These are phyloP conservation scores for Schizopygopsis pylzovi DNA, from an alignment of 2,797 vertebrate genomes.

Conservation along the genomic window DNA sequence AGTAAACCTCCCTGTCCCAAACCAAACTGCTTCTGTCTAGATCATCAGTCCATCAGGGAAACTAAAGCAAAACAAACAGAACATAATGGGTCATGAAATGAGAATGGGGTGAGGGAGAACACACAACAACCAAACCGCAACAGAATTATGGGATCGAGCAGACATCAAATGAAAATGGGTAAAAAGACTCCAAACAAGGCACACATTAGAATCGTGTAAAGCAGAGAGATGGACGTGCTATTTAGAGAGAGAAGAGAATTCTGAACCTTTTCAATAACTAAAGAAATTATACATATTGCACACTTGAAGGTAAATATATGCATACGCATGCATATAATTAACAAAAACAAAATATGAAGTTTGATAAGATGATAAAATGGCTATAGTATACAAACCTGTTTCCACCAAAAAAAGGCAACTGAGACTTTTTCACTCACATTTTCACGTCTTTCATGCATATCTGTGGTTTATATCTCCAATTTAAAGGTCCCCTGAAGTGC, in stretches of 20 bases:
- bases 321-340: not conserved
- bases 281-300: not conserved
- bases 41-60: conserved; percentile 52
- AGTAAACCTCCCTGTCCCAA: conserved; percentile 46
- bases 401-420: not conserved
- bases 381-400: not conserved
- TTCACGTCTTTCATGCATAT: not conserved
- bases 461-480: not conserved
- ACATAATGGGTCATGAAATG: conserved; percentile 60
- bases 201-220: not conserved
- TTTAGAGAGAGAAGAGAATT: not conserved
- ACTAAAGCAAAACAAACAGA: conserved; percentile 62
- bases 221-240: not conserved
- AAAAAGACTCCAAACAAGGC: conserved; percentile 29
- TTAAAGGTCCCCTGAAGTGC: not conserved
- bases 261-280: not conserved
- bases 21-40: conserved; percentile 55
- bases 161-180: conserved; percentile 42
- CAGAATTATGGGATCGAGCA: conserved; percentile 34
- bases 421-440: not conserved
- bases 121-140: conserved; percentile 44
- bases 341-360: conserved; percentile 12
- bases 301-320: not conserved
- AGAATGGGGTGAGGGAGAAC: conserved; percentile 51
- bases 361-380: conserved; percentile 10